Base-by-base conservation (phyloP, 2,113 vertebrate genomes). In the Sminthopsis crassicaudata region DNA sequence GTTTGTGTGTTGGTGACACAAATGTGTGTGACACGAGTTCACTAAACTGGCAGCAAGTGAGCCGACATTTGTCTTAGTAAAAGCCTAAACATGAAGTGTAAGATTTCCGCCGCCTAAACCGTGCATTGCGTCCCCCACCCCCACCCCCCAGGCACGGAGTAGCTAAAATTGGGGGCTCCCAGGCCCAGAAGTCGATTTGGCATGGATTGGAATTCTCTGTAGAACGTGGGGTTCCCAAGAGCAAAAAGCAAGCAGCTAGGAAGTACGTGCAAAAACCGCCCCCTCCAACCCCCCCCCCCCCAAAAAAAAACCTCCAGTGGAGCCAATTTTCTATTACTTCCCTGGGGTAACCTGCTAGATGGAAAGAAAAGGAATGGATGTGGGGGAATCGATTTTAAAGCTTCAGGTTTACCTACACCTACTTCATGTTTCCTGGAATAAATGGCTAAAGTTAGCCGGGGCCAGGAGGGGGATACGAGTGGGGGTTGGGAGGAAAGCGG, bases 371-470 rank as follows among this genome's bases (percentile, higher is more conserved):
- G 57, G 76, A 42, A 95, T 91, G 84, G 91, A 84, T 0, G 36
- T 54, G 94, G 57, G 55, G 67, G n/a, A 26, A 53, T n/a, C 12
- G 89, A 93, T 90, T 90, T 96, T 96, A 94, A 51, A 84, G 67
- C 93, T 94, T 92, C 50, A 48, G 22, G 91, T n/a, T 94, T 57
- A 16, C 90, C 92, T 90, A 89, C 94, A 95, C 92, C 93, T 95
- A 97, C 96, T 97, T 95, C 97, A 97, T 95, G 97, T 97, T 97
- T 96, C 96, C 95, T 92, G 52, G 57, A 90, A 26, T 93, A 84
- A 84, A 84, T 84, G n/a, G 67, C n/a, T 84, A 84, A 84, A 84
- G 67, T 84, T 84, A 84, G 67, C 67, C 36, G 1, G 90, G 91
- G 52, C 96, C 52, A 12, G 5, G 67, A 36, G 3, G 67, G 92